These are phyloP conservation scores for Trichogramma evanescens DNA, from an alignment of 2,888 invertebrate species.

Conservation along the genomic window DNA sequence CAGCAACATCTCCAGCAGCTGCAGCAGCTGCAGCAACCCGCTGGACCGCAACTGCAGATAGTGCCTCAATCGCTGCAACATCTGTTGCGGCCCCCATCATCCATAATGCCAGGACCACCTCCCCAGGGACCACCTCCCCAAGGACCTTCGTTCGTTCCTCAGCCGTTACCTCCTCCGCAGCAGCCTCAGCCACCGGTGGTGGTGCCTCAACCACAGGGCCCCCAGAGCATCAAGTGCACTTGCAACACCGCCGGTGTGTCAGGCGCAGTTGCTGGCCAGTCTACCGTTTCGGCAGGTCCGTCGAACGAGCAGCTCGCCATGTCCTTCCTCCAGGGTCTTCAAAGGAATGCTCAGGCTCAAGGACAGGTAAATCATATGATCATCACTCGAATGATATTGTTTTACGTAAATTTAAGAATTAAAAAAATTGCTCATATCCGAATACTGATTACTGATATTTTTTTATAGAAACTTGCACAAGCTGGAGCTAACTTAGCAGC, in stretches of 20 bases:
- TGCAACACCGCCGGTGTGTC: neutral
- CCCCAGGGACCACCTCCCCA: neutral
- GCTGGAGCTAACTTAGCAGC: too few species aligned
- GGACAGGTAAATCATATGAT: too few species aligned
- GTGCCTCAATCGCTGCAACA: too few species aligned
- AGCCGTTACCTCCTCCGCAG: neutral
- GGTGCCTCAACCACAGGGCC: neutral
- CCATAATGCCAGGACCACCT: neutral
- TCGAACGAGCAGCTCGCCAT: neutral
- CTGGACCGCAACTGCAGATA: too few species aligned
- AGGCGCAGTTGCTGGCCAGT: neutral
- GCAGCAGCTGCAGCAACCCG: too few species aligned
- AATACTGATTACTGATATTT: too few species aligned
- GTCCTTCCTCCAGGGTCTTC: neutral
- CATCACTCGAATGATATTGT: too few species aligned
- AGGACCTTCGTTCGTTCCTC: neutral
- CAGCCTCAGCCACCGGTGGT: neutral
- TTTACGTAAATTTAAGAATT: too few species aligned
- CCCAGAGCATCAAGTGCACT: neutral
- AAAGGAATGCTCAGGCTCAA: neutral
- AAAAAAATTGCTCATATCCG: too few species aligned
- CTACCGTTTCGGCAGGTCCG: neutral
- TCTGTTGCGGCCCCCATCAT: too few species aligned
- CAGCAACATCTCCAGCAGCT: too few species aligned
- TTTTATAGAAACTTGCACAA: too few species aligned